Evolutionary conservation across 2,888 invertebrate species (phyloP).

Genomic region (Pseudococcus viburni): DNA sequence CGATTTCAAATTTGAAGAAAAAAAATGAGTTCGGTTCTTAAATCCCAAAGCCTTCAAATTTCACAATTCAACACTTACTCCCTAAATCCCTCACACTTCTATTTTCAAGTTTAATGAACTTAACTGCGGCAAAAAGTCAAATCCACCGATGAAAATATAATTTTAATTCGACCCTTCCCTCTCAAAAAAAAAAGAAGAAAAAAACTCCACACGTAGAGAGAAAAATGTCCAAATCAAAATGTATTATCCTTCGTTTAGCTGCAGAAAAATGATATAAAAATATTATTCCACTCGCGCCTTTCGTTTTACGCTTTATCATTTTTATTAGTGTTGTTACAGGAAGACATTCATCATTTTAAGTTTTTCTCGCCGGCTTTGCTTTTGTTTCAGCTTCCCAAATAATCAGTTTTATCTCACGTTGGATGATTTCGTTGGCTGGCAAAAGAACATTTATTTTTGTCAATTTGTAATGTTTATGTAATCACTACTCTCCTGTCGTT

Average conservation of each 20-base stretch:
- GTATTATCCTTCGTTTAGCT: slow-evolving; percentile 24
- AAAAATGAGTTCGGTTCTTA: not conserved
- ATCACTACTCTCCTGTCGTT: not conserved
- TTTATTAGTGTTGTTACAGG: slow-evolving; percentile 36
- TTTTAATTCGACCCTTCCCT: not conserved
- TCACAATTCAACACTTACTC: no score
- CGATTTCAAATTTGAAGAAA: no score
- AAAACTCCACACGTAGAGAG: not conserved
- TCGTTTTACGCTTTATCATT: slow-evolving; percentile 37
- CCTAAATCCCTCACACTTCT: no score
- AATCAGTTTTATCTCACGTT: not conserved
- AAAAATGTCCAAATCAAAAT: slow-evolving; percentile 16
- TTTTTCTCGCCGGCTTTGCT: not conserved
- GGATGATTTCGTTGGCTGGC: not conserved
- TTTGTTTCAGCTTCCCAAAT: not conserved
- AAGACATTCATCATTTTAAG: slow-evolving; percentile 40
- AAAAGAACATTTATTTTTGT: not conserved
- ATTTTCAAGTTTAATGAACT: no score
- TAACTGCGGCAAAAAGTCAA: not conserved
- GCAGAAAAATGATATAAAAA: slow-evolving; percentile 4
- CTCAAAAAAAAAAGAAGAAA: not conserved
- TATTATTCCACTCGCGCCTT: slow-evolving; percentile 40
- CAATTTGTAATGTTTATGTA: not conserved
- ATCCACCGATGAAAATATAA: not conserved
- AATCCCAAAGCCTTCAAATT: not conserved